These are phyloP conservation scores for Pristionchus japonicus DNA, from an alignment of 2,888 invertebrate species.

Conservation along the genomic window DNA sequence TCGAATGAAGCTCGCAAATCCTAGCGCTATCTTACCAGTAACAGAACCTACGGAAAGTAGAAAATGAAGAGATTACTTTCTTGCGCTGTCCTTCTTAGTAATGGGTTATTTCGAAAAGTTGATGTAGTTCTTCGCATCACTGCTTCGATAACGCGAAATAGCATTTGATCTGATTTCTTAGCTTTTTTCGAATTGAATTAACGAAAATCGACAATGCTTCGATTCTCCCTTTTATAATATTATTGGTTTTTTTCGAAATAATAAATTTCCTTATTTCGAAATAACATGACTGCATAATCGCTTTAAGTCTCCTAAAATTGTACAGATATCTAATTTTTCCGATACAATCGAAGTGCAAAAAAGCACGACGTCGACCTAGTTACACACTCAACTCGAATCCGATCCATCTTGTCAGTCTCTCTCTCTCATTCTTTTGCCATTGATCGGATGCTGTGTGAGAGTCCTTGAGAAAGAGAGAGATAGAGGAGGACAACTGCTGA, in stretches of 20 bases:
- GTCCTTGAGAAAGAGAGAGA: conserved; percentile 20
- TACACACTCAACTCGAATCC: background rate
- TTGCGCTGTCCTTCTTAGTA: too few species aligned
- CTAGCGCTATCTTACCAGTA: too few species aligned
- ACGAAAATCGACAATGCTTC: too few species aligned
- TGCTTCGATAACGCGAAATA: too few species aligned
- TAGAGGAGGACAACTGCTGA: conserved; percentile 41
- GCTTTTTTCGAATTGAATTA: too few species aligned
- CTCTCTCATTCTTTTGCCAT: conserved; percentile 27
- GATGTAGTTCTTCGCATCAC: too few species aligned
- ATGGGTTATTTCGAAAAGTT: background rate
- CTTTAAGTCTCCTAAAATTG: background rate
- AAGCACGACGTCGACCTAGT: background rate
- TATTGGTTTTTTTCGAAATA: background rate
- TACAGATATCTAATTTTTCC: background rate
- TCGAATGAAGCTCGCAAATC: too few species aligned
- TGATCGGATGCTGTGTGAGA: conserved; percentile 7
- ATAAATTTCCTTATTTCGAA: background rate
- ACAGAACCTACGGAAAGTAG: too few species aligned
- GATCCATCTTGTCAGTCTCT: conserved; percentile 20
- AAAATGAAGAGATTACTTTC: too few species aligned
- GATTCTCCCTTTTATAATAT: too few species aligned
- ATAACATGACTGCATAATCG: background rate
- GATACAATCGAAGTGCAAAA: background rate
- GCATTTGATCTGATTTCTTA: too few species aligned